phyloP scores from a whole-genome alignment of 2,113 vertebrate species.

The Channa maculata region DNA sequence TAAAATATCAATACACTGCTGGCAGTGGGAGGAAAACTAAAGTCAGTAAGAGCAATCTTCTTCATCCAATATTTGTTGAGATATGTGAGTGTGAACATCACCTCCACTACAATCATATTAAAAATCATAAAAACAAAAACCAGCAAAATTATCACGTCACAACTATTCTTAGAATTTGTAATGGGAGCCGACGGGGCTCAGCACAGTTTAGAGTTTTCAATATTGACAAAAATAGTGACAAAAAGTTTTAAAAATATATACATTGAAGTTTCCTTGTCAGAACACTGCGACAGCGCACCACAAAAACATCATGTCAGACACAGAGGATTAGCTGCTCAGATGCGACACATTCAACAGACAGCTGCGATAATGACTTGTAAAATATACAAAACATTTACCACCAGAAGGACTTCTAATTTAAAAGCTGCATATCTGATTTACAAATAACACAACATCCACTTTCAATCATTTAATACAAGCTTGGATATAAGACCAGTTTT shows the following conservation, averaged over 20 bases:
- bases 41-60: neutral
- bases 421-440: conserved; percentile 23
- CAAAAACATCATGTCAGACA: conserved; percentile 10
- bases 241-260: no score
- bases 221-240: no score
- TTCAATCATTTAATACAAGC: conserved; percentile 79
- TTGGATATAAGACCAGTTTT: conserved; percentile 62
- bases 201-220: conserved; percentile 18
- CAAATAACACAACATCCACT: conserved; percentile 51
- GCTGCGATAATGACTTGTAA: conserved; percentile 1
- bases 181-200: neutral
- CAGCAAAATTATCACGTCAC: neutral
- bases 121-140: neutral
- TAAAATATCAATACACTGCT: neutral
- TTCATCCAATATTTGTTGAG: conserved; percentile 1
- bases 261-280: conserved; percentile 4
- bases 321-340: neutral
- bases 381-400: conserved; percentile 9
- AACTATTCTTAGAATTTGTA: no score
- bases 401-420: neutral
- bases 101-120: neutral
- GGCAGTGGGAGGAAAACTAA: neutral
- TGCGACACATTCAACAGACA: conserved; percentile 2
- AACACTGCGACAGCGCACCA: neutral
- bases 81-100: neutral